Evolutionary conservation across 2,888 invertebrate species (phyloP), one percentile per base, ranked within the genome.

Genomic region (Cephalotes varians): DNA sequence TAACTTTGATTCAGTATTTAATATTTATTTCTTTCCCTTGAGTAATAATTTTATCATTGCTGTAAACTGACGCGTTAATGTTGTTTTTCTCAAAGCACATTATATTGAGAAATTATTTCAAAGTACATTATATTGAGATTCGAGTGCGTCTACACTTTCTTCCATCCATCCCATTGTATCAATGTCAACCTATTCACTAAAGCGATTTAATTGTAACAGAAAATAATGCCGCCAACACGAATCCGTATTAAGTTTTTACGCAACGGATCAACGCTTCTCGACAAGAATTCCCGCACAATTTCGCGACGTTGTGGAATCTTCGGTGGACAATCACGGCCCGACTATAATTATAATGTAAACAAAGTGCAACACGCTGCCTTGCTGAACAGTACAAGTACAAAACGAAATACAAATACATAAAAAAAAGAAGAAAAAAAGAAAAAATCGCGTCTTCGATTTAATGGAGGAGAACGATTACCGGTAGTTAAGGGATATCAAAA

Each of bases 311-410:
- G 90, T 91, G 91, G 90, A 90, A 92, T 92, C 91, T 92, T 92
- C 91, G 91, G 91, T 88, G 91, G 91, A 91, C 91, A 91, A 90
- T 92, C 92, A 91, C 92, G 92, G 92, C 92, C 93, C 93, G 92
- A 93, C 92, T 93, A 88, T 89, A 93, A 93, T 93, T 91, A 93
- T 91, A 91, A 92, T 92, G 93, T 94, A 94, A 90, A 94, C 94
- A 94, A 94, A 94, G 94, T 94, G 94, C 94, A 94, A 94, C 94
- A 94, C 94, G 94, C 94, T 94, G 94, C 94, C 94, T 94, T 94
- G 94, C 94, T 94, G 93, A 94, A 94, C 94, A 94, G 94, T 94
- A 94, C 94, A 94, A 94, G 94, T 94, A 94, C 94, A 94, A 94
- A 94, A 94, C 92, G 93, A 94, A 65, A 93, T 94, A 94, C 93